Conservation (phyloP, 2,797 vertebrate genomes). For the Typhlichthys subterraneus region DNA sequence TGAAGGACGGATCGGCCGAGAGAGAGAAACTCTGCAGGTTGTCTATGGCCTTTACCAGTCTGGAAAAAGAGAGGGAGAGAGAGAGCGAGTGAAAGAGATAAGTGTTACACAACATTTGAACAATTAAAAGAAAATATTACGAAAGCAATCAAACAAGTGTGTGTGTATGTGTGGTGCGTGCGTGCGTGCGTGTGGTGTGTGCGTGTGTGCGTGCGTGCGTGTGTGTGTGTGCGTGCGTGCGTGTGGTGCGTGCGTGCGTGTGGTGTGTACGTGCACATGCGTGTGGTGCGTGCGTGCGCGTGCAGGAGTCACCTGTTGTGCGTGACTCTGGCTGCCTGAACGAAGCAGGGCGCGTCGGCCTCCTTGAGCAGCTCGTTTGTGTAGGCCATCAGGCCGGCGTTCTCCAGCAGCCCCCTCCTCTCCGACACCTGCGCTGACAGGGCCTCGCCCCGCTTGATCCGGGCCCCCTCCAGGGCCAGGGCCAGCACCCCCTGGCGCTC, state of each 20-base stretch:
- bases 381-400: constrained; percentile 89
- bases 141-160: neutral
- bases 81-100: neutral
- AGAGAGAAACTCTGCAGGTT: constrained; percentile 89
- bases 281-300: too few relatives aligned
- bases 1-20: constrained; percentile 86
- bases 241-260: too few relatives aligned
- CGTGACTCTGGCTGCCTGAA: constrained; percentile 91
- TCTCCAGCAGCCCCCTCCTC: constrained; percentile 87
- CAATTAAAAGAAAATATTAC: neutral
- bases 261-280: neutral
- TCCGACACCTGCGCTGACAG: constrained; percentile 86
- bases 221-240: too few relatives aligned
- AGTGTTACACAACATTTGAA: neutral
- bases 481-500: constrained; percentile 84
- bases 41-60: constrained; percentile 88
- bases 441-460: constrained; percentile 76
- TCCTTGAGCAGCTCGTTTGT: constrained; percentile 96
- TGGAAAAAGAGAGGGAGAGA: constrained; percentile 42
- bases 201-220: too few relatives aligned
- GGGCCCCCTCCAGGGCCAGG: constrained; percentile 84
- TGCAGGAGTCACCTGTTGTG: constrained; percentile 83
- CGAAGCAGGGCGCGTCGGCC: constrained; percentile 90
- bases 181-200: neutral
- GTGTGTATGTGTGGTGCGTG: too few relatives aligned